Percentiles rank a stretch among this genome's conserved stretches.
Conservation (phyloP, 2,113 vertebrate genomes). For the Elephas maximus region DNA sequence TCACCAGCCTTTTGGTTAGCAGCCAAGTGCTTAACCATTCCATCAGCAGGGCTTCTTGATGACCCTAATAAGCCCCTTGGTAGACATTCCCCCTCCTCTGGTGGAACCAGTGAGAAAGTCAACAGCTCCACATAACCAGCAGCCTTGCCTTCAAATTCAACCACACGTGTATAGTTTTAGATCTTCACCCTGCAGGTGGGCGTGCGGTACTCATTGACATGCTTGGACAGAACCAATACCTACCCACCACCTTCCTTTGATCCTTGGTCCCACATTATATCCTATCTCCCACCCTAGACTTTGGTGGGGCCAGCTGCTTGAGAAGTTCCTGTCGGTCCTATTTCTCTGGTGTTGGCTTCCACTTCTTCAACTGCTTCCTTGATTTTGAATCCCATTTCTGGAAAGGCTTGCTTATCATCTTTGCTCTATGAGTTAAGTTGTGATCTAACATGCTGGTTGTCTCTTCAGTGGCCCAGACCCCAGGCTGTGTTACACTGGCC, state of each 20-base stretch:
- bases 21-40: not conserved
- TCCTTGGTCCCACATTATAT: not conserved
- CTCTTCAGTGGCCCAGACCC: not conserved
- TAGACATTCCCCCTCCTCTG: too few species aligned
- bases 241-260: fast-evolving
- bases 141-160: not conserved
- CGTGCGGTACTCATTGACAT: too few species aligned
- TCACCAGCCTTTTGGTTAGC: not conserved
- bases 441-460: too few species aligned
- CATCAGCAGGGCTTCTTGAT: not conserved
- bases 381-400: not conserved
- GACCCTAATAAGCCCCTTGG: too few species aligned
- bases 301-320: not conserved
- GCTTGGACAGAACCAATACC: fast-evolving
- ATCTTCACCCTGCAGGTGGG: too few species aligned
- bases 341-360: too few species aligned
- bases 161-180: fast-evolving
- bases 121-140: not conserved
- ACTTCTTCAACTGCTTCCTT: not conserved
- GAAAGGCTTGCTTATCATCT: too few species aligned
- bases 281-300: not conserved
- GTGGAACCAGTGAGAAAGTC: not conserved
- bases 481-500: not conserved
- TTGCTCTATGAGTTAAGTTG: not conserved
- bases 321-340: not conserved